A percentile compares a stretch with the other conserved stretches of the same genome.
phyloP scores from a whole-genome alignment of 2,113 vertebrate species.

The Otis tarda region DNA sequence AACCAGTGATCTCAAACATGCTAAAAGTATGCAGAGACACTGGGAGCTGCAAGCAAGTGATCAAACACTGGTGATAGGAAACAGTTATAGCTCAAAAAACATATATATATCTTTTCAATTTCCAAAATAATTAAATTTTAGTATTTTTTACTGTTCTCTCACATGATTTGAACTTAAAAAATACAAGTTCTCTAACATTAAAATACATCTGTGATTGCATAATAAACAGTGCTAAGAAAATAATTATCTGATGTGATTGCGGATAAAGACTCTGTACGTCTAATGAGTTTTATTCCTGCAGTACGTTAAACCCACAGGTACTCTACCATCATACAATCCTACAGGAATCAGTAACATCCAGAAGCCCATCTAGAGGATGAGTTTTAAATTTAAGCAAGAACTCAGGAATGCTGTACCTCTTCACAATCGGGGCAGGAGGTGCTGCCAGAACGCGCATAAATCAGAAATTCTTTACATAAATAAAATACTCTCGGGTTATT shows the following conservation, averaged over 20 bases:
- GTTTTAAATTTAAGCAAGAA: constrained; percentile 54
- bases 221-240: constrained; percentile 68
- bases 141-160: constrained; percentile 4
- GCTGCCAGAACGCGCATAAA: constrained; percentile 22
- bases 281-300: constrained; percentile 30
- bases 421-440: background rate
- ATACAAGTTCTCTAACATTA: constrained; percentile 46
- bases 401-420: constrained; percentile 43
- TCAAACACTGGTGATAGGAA: background rate
- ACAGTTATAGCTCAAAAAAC: background rate
- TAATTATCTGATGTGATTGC: constrained; percentile 55
- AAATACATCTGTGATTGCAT: constrained; percentile 26
- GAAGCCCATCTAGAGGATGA: constrained; percentile 20
- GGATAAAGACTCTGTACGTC: constrained; percentile 29
- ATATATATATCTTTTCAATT: background rate
- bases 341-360: constrained; percentile 48
- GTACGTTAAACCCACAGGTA: constrained; percentile 36
- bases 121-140: constrained; percentile 41
- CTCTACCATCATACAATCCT: constrained; percentile 45
- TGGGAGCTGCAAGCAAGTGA: constrained; percentile 12
- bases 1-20: background rate
- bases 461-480: constrained; percentile 71
- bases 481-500: constrained; percentile 55
- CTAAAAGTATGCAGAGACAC: background rate
- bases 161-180: constrained; percentile 17